Base-by-base conservation (phyloP, 2,888 invertebrate species). In the Eristalis tenax region DNA sequence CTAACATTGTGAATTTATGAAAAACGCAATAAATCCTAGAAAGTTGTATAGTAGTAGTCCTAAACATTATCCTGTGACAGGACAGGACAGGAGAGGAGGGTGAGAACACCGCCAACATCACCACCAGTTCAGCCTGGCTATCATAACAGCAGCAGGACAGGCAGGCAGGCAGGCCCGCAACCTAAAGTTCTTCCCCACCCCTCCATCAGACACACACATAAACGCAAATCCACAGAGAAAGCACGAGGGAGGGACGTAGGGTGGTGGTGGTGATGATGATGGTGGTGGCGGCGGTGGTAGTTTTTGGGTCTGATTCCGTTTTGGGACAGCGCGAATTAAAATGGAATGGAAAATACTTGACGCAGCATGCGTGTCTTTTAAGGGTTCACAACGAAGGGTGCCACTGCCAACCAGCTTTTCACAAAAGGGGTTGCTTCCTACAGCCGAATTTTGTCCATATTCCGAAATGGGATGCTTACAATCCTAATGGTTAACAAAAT, bases 271-370 rank as follows among this genome's bases (percentile, higher is more conserved):
- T n/a, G n/a, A n/a, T n/a, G n/a, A n/a, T n/a, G n/a, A n/a, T n/a
- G 32, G 8, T 32, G 8, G 64, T 18, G 73, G 63, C 10, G 18
- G 43, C 32, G 73, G 26, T 50, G 61, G 57, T 50, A 50, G 50
- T 50, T 83, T 87, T 87, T 87, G 83, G 83, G 87, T 50, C 79
- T 56, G 83, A 87, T 87, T 87, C 83, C 87, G 83, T 83, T 83
- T 57, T 73, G 83, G 87, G 87, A 87, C 83, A 87, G 76, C 75
- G 83, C 79, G 83, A 87, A 75, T 83, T 73, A 79, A 79, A 77
- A 32, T 32, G 32, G 32, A 32, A 75, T 79, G 69, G 74, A 75
- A 76, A 76, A 83, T 75, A 76, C 50, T 59, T 71, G 74, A 81
- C 68, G 75, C 61, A 38, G 50, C 56, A 64, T 65, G 75, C 66